Conservation (phyloP, 1,140 invertebrate species). For the Aphelenchoides fujianensis region DNA sequence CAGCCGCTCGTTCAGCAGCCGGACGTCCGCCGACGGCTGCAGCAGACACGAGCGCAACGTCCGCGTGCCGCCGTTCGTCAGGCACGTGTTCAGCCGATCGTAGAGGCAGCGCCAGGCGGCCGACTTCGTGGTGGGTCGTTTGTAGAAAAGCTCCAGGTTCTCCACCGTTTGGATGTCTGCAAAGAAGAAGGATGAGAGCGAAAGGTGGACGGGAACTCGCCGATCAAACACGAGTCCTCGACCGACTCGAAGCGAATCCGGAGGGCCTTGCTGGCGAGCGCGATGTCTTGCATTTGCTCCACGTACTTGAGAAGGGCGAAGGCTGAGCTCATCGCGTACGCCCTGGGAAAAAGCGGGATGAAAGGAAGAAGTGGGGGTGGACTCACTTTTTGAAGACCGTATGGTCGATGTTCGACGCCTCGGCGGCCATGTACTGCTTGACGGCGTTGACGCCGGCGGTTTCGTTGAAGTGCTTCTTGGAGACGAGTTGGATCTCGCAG, state of each 20-base stretch:
- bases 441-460: conserved; percentile 65
- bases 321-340: conserved; percentile 76
- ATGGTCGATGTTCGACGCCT: conserved; percentile 67
- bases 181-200: conserved; percentile 61
- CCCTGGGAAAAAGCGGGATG: too few species aligned
- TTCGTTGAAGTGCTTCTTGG: conserved; percentile 79
- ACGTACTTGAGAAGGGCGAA: conserved; percentile 79
- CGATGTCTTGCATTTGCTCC: conserved; percentile 71
- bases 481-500: conserved; percentile 70
- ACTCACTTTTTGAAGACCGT: conserved; percentile 73
- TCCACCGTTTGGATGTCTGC: conserved; percentile 64
- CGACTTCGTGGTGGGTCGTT: conserved; percentile 40
- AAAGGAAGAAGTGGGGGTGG: too few species aligned
- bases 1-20: conserved; percentile 33
- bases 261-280: conserved; percentile 74
- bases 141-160: conserved; percentile 65
- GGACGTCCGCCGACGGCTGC: conserved; percentile 34
- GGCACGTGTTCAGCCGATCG: conserved; percentile 75
- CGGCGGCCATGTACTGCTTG: not conserved
- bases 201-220: conserved; percentile 65
- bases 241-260: conserved; percentile 78
- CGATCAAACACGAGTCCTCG: conserved; percentile 79
- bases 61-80: conserved; percentile 74
- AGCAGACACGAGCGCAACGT: conserved; percentile 69
- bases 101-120: conserved; percentile 67